These are phyloP conservation scores for Leptura quadrifasciata DNA, from an alignment of 2,888 invertebrate species.

Conservation along the genomic window DNA sequence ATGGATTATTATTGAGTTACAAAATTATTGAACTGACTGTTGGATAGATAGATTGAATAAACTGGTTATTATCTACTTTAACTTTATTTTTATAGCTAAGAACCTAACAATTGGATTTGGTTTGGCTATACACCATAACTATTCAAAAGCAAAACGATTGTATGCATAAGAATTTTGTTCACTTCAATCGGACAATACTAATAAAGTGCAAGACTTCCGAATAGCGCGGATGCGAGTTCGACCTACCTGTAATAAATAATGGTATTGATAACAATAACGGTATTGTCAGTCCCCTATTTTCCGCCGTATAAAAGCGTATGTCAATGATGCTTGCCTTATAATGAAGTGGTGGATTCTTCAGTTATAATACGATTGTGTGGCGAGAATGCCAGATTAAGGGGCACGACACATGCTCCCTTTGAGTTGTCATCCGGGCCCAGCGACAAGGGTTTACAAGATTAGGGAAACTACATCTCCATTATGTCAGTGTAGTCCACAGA, in stretches of 20 bases:
- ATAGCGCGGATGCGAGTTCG: neutral
- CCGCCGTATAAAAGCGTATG: constrained; percentile 25
- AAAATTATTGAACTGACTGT: no score
- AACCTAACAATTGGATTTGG: no score
- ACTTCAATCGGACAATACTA: neutral
- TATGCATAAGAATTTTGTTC: no score
- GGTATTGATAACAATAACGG: constrained; percentile 34
- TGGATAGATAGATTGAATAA: no score
- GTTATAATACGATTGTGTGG: constrained; percentile 45
- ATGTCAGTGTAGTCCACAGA: constrained; percentile 47
- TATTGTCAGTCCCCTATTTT: constrained; percentile 32
- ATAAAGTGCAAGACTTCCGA: neutral
- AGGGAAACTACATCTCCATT: constrained; percentile 62
- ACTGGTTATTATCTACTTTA: no score
- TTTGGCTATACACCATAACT: no score
- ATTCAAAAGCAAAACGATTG: no score
- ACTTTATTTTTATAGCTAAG: no score
- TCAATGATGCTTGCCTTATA: constrained; percentile 35
- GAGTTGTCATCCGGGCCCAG: constrained; percentile 55
- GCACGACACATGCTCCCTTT: constrained; percentile 35
- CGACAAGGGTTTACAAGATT: constrained; percentile 65
- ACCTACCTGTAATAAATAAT: constrained; percentile 31
- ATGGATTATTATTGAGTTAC: no score
- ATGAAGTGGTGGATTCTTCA: constrained; percentile 30
- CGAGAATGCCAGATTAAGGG: constrained; percentile 40